Evolutionary conservation across 2,888 invertebrate genomes (phyloP).

Genomic region (Tanytarsus gracilentus): DNA sequence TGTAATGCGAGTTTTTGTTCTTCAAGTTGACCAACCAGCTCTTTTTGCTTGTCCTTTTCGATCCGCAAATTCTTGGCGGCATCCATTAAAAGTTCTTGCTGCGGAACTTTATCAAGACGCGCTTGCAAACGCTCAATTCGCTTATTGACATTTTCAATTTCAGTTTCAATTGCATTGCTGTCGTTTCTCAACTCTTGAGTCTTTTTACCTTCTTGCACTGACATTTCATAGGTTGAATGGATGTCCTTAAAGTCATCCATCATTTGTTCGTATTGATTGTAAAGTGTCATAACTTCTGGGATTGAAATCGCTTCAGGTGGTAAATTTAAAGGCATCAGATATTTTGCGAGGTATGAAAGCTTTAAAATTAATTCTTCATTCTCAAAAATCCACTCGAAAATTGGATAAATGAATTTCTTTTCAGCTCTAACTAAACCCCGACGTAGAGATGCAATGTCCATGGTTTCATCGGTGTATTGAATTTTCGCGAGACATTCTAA

Average conservation of each 20-base stretch:
- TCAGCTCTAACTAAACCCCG: conserved; percentile 54
- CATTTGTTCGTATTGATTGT: conserved; percentile 61
- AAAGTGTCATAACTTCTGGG: conserved; percentile 59
- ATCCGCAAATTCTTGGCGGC: conserved; percentile 32
- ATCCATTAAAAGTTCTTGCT: conserved; percentile 33
- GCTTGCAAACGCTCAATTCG: conserved; percentile 32
- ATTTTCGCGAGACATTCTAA: conserved; percentile 62
- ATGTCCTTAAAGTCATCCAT: conserved; percentile 73
- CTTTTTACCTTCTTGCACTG: conserved; percentile 53
- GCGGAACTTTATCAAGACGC: conserved; percentile 33
- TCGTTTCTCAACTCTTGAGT: conserved; percentile 76
- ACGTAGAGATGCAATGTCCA: conserved; percentile 42
- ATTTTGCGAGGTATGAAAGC: conserved; percentile 70
- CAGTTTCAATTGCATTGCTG: conserved; percentile 76
- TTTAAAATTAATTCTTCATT: conserved; percentile 67
- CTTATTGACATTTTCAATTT: conserved; percentile 55
- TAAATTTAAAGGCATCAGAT: conserved; percentile 54
- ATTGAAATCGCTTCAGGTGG: conserved; percentile 67
- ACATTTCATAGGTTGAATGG: conserved; percentile 59
- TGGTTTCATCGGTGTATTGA: conserved; percentile 54
- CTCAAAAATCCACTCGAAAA: conserved; percentile 69
- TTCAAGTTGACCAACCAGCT: conserved; percentile 32
- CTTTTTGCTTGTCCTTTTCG: conserved; percentile 33
- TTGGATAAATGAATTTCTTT: conserved; percentile 63
- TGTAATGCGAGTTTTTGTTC: conserved; percentile 32